Base-by-base conservation (phyloP, 2,113 vertebrate genomes). In the Parotia lawesii region DNA sequence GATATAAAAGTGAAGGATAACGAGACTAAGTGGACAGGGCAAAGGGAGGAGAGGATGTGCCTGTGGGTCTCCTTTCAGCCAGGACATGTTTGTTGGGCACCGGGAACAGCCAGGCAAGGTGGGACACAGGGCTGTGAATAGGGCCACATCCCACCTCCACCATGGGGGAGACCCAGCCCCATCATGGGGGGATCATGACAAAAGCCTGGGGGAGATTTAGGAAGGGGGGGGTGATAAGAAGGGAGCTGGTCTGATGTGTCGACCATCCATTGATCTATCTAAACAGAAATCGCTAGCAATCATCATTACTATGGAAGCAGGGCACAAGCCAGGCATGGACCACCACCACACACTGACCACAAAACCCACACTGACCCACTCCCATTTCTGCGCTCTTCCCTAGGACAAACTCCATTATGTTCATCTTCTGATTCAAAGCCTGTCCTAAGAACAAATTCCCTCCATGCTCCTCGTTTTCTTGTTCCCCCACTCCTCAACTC, bases 31-130 rank as follows among this genome's bases (percentile, higher is more conserved):
- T 38, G 38, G 27, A 57, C 78, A 82, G 29, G 53, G 40, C 65
- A 81, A 50, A 56, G 33, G 29, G 37, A 74, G 29, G 33, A 79
- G 21, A 75, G 25, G 54, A 62, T 29, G 38, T 13, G 37, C 38
- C n/a, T 22, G 11, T 33, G 44, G 22, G 23, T 89, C 28, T 81
- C 24, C 37, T 50, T 78, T 87, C 28, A 53, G 40, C n/a, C 1
- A 5, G 18, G 62, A 17, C 15, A 35, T 1, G 2, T 38, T 79
- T 0, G 1, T 6, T n/a, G 50, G 66, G 45, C 28, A 44, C 1
- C 7, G 31, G 19, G 17, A 65, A 53, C 0, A 3, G 21, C 42
- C 9, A 33, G 51, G 33, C 1, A 2, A 1, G 5, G 50, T 9
- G 17, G 51, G 65, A 53, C 56, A 86, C 19, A 44, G 53, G 24